Evolutionary conservation across 2,888 invertebrate species (phyloP).

Genomic region (Rosalia funebris): DNA sequence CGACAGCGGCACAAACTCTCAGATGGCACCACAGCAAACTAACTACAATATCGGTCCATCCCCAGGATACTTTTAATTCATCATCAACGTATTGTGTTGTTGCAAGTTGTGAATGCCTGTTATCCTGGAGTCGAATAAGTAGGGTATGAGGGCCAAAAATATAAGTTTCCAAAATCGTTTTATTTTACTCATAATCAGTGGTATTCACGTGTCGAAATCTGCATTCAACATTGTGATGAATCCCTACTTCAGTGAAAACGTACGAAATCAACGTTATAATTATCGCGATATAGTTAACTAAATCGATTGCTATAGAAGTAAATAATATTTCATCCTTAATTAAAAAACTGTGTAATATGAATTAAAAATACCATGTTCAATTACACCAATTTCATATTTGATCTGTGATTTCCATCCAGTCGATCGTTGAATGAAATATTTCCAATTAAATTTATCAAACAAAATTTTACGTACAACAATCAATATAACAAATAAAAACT

Average conservation of each 20-base stretch:
- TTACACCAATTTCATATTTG: constrained; percentile 17
- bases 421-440: constrained; percentile 23
- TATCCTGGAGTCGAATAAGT: too few species aligned
- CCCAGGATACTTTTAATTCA: not conserved
- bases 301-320: not conserved
- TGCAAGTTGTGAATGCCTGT: too few species aligned
- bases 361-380: constrained; percentile 12
- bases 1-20: constrained; percentile 38
- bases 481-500: constrained; percentile 28
- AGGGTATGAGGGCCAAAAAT: too few species aligned
- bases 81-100: not conserved
- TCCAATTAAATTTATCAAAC: constrained; percentile 29
- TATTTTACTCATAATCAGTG: too few species aligned
- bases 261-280: too few species aligned
- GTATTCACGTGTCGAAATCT: too few species aligned
- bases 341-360: constrained; percentile 6
- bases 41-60: constrained; percentile 2
- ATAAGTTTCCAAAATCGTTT: too few species aligned
- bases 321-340: constrained; percentile 14
- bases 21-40: constrained; percentile 25
- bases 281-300: not conserved
- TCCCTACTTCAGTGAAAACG: too few species aligned
- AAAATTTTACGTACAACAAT: constrained; percentile 19
- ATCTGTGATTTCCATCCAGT: constrained; percentile 8
- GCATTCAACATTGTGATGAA: too few species aligned